Percentiles rank a stretch among this genome's conserved stretches.
Evolutionary conservation across 2,797 vertebrate genomes (phyloP).

Genomic region (Poeciliopsis turneri): DNA sequence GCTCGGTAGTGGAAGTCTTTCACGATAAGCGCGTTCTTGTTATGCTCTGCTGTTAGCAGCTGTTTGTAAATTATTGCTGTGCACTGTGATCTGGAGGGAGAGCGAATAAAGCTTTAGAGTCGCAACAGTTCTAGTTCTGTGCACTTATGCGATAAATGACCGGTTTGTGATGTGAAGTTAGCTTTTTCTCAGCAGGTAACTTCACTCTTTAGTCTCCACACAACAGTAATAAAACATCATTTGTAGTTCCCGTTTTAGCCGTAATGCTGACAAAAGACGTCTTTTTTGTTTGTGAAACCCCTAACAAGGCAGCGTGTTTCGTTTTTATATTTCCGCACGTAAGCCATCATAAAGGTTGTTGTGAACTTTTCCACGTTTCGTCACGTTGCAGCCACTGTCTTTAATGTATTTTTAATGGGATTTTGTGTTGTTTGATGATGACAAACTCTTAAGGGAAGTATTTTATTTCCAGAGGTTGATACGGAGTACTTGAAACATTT

Average conservation of each 20-base stretch:
- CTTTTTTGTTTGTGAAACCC: background rate
- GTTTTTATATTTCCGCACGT: background rate
- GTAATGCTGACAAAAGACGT: background rate
- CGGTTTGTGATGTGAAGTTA: conserved; percentile 11
- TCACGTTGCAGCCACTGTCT: background rate
- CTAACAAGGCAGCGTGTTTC: background rate
- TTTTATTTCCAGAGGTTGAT: background rate
- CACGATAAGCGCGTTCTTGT: background rate
- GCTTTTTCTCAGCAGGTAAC: background rate
- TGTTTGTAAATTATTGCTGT: background rate
- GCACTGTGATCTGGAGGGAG: background rate
- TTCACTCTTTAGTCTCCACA: background rate
- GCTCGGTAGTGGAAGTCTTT: conserved; percentile 27
- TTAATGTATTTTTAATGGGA: background rate
- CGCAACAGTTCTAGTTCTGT: background rate
- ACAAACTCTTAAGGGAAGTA: background rate
- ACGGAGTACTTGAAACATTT: background rate
- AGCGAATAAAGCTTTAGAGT: background rate
- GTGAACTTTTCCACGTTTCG: background rate
- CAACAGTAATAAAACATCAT: background rate
- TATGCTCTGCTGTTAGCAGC: background rate
- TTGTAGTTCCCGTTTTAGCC: background rate
- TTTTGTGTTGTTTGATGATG: background rate
- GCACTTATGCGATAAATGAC: background rate
- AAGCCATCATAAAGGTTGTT: conserved; percentile 7